Percentiles rank a stretch among this genome's conserved stretches.
phyloP scores from a whole-genome alignment of 1,140 invertebrate genomes.

The Bombus difficillimus region DNA sequence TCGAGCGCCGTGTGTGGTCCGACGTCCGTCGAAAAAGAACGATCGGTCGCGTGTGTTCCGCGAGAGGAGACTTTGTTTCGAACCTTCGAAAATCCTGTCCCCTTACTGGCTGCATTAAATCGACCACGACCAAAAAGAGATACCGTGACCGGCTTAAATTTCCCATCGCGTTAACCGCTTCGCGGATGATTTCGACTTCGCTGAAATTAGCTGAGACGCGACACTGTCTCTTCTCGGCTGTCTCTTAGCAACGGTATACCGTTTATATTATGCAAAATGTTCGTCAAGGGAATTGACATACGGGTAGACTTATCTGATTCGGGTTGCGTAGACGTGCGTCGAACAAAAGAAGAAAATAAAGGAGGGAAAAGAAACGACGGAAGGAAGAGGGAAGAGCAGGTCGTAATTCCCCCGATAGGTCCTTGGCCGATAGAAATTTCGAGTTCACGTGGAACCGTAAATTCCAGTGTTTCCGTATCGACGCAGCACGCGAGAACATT shows the following conservation, averaged over 20 bases:
- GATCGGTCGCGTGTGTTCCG: constrained; percentile 22
- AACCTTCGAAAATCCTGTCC: constrained; percentile 44
- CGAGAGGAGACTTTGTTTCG: constrained; percentile 38
- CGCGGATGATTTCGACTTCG: constrained; percentile 56
- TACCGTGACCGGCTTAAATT: constrained; percentile 64
- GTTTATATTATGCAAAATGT: constrained; percentile 58
- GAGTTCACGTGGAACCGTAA: background rate
- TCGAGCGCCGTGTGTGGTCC: constrained; percentile 55
- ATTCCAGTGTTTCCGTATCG: background rate
- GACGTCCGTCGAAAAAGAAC: constrained; percentile 49
- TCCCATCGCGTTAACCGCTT: constrained; percentile 62
- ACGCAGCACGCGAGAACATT: background rate
- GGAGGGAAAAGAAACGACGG: background rate
- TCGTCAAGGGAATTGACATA: constrained; percentile 47
- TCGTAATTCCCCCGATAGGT: background rate
- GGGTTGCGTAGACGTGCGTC: background rate
- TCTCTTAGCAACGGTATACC: constrained; percentile 31
- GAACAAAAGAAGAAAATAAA: background rate
- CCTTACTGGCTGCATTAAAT: constrained; percentile 61
- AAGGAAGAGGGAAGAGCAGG: no score
- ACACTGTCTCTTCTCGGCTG: background rate
- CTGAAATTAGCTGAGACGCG: constrained; percentile 62
- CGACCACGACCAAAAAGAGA: constrained; percentile 48
- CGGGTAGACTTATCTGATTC: constrained; percentile 5
- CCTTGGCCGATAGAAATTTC: background rate